A percentile compares a stretch with the other conserved stretches of the same genome.
These are phyloP conservation scores for Philereme vetulata DNA, from an alignment of 2,888 invertebrate species.

Conservation along the genomic window DNA sequence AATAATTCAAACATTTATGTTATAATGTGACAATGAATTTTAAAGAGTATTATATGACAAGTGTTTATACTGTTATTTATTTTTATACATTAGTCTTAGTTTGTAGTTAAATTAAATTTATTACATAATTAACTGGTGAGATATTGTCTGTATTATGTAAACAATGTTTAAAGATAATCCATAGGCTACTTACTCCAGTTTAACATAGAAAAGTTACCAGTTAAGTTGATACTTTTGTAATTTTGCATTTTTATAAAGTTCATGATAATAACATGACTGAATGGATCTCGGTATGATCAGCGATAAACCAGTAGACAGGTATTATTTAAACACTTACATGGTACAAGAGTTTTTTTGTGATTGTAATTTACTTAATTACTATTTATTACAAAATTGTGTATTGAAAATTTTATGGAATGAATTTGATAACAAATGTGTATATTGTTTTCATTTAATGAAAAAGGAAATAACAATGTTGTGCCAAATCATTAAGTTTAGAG, in stretches of 20 bases:
- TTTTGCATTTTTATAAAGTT: conserved; percentile 44
- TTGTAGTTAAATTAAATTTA: conserved; percentile 43
- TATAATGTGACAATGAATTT: conserved; percentile 32
- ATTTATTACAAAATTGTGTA: not conserved
- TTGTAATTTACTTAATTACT: not conserved
- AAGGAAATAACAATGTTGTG: conserved; percentile 27
- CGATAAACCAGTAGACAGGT: not conserved
- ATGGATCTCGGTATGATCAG: conserved; percentile 4
- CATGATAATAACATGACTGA: conserved; percentile 6
- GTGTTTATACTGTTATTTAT: conserved; percentile 78
- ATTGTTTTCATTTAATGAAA: conserved; percentile 6
- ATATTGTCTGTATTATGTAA: conserved; percentile 14
- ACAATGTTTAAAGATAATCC: conserved; percentile 9
- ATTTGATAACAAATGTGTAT: conserved; percentile 1
- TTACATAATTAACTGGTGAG: conserved; percentile 7
- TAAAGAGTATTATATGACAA: conserved; percentile 58
- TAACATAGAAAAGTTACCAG: conserved; percentile 49
- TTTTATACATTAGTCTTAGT: conserved; percentile 61
- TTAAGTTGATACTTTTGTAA: conserved; percentile 33
- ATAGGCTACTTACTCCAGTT: conserved; percentile 18
- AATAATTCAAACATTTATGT: conserved; percentile 16
- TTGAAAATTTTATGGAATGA: not conserved
- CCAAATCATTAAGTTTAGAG: conserved; percentile 20
- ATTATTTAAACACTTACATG: not conserved
- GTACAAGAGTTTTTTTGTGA: conserved; percentile 1